phyloP scores from a whole-genome alignment of 2,113 vertebrate species.

The Trematocara marginatum region DNA sequence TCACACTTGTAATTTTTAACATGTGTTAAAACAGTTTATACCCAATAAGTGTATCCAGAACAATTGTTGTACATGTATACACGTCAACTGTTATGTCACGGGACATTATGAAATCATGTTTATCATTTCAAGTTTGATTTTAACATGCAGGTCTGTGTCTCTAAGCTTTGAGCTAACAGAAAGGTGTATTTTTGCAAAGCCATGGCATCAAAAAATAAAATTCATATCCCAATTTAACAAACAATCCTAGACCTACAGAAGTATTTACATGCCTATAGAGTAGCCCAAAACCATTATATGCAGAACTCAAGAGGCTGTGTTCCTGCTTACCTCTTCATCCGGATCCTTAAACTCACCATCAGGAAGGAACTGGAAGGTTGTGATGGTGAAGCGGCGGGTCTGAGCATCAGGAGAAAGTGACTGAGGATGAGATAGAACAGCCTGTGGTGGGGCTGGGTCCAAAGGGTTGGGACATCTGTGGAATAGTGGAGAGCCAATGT shows the following conservation, averaged over 20 bases:
- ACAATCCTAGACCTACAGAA: neutral
- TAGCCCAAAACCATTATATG: neutral
- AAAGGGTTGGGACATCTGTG: slow-evolving; percentile 72
- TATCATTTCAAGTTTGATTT: neutral
- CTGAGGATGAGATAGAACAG: neutral
- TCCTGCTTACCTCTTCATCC: slow-evolving; percentile 62
- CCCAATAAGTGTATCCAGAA: neutral
- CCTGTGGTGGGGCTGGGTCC: slow-evolving; percentile 46
- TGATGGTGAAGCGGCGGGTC: slow-evolving; percentile 68
- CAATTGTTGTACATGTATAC: neutral
- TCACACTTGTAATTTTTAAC: neutral
- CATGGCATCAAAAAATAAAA: neutral
- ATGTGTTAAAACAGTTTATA: neutral
- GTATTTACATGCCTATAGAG: neutral
- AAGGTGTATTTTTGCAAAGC: neutral
- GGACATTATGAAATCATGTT: neutral
- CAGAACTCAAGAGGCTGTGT: neutral
- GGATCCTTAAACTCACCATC: slow-evolving; percentile 21
- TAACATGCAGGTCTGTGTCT: neutral
- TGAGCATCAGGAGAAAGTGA: slow-evolving; percentile 39
- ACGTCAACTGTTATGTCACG: neutral
- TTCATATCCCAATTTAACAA: neutral
- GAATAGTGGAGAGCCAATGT: neutral
- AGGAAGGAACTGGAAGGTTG: slow-evolving; percentile 73
- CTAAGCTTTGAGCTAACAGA: neutral